Conservation (phyloP, 2,797 vertebrate species). For the Schizopygopsis pylzovi region DNA sequence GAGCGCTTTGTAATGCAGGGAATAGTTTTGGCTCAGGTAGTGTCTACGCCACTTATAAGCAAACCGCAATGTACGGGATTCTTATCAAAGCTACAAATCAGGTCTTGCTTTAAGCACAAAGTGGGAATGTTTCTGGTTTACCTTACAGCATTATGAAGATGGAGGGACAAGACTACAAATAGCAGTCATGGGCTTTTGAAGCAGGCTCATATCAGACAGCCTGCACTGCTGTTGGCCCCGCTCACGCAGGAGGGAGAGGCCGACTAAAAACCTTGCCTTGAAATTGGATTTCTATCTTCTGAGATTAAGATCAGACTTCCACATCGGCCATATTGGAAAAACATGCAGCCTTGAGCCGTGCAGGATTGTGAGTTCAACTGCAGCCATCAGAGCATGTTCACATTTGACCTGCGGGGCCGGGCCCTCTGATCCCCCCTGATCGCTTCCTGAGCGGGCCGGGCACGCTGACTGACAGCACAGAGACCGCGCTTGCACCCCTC, state of each 20-base stretch:
- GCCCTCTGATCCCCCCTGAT: conserved; percentile 67
- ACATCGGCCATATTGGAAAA: conserved; percentile 76
- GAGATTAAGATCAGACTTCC: conserved; percentile 81
- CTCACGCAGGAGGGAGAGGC: conserved; percentile 67
- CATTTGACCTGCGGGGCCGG: conserved; percentile 72
- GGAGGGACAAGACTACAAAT: conserved; percentile 46
- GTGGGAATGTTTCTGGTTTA: conserved; percentile 46
- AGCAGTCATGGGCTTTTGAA: conserved; percentile 65
- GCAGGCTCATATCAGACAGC: conserved; percentile 64
- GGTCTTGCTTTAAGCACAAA: conserved; percentile 36
- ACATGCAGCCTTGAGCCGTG: conserved; percentile 69
- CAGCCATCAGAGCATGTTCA: conserved; percentile 66
- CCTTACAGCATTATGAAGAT: conserved; percentile 49
- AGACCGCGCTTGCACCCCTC: conserved; percentile 67
- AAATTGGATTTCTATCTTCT: conserved; percentile 84
- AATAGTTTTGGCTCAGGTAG: conserved; percentile 41
- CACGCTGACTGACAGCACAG: conserved; percentile 63
- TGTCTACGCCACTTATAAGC: conserved; percentile 20
- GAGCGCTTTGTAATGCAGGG: conserved; percentile 41
- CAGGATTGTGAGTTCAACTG: conserved; percentile 61
- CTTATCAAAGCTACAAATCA: conserved; percentile 44
- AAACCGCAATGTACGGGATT: conserved; percentile 31
- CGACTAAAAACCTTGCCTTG: conserved; percentile 77
- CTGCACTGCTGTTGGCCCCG: conserved; percentile 62
- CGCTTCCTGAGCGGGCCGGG: conserved; percentile 64